These are phyloP conservation scores for Drosophila azteca DNA, from an alignment of 1,140 invertebrate species.

Conservation along the genomic window DNA sequence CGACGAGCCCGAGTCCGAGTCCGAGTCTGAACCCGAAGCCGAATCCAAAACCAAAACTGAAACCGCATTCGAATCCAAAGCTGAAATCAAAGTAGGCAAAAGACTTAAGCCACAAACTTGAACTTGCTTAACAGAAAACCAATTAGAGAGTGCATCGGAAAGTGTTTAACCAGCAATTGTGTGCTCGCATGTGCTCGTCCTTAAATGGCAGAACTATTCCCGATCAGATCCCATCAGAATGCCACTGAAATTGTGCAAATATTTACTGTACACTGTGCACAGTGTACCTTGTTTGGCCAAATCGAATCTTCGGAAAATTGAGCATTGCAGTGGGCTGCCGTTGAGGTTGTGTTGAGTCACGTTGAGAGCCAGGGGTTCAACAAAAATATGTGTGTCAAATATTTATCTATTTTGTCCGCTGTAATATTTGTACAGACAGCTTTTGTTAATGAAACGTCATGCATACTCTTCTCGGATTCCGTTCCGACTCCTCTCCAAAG, in stretches of 20 bases:
- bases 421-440: constrained; percentile 37
- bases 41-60: constrained; percentile 15
- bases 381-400: constrained; percentile 55
- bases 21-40: constrained; percentile 2
- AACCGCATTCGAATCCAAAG: constrained; percentile 28
- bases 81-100: constrained; percentile 46
- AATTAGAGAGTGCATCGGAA: constrained; percentile 27
- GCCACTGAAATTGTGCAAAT: constrained; percentile 34
- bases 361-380: constrained; percentile 34
- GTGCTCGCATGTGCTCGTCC: neutral
- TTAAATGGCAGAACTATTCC: neutral
- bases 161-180: constrained; percentile 18
- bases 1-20: constrained; percentile 6
- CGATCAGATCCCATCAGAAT: constrained; percentile 5
- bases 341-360: constrained; percentile 46
- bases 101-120: constrained; percentile 78
- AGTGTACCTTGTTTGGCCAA: constrained; percentile 6
- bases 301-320: constrained; percentile 24
- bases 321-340: constrained; percentile 32
- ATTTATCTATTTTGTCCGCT: constrained; percentile 52
- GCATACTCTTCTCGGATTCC: neutral
- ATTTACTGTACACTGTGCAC: neutral
- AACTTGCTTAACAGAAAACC: constrained; percentile 60
- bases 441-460: constrained; percentile 48
- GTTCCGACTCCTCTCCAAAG: constrained; percentile 2